Evolutionary conservation across 2,113 vertebrate species (phyloP), one percentile per base, ranked within the genome.

Genomic region (Poicephalus gulielmi): DNA sequence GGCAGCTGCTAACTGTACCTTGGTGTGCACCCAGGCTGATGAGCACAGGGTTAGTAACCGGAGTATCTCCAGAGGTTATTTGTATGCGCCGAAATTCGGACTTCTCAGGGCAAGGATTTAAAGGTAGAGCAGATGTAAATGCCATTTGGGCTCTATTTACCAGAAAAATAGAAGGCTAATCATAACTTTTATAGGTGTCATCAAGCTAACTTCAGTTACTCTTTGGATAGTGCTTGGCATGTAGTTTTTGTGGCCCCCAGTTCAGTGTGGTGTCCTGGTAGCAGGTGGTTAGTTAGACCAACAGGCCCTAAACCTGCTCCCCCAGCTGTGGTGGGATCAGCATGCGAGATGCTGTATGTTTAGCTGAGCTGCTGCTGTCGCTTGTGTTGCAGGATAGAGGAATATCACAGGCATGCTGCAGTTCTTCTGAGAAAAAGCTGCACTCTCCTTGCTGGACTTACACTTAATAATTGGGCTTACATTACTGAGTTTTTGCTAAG

Each of bases 301-400:
- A 5, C 11, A 37, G 47, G 49, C 41, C 39, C 28, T n/a, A 24
- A 75, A 49, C 23, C 16, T 1, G 0, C 69, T 49, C 8, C 24
- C 7, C 49, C 41, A 46, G 69, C n/a, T 52, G 18, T 16, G 50
- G 39, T 31, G 52, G 13, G 55, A 52, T 31, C 57, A 31, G 63
- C 17, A 1, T 7, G 18, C 20, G 62, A 37, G 62, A 11, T n/a
- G 17, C 14, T 0, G 3, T 10, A 8, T 17, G 28, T 49, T 76
- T 13, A 31, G 57, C 76, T 73, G 76, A 68, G 83, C 63, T 86
- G 75, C 44, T 18, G 14, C 14, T 86, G 50, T 50, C 23, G 20
- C 9, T 15, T 25, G 25, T 6, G 16, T 7, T 66, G 59, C 31
- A 35, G 55, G 81, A 17, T 10, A 70, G 23, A 9, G 4, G n/a